Evolutionary conservation across 2,113 vertebrate species (phyloP).

Genomic region (Pollimyrus isidori): DNA sequence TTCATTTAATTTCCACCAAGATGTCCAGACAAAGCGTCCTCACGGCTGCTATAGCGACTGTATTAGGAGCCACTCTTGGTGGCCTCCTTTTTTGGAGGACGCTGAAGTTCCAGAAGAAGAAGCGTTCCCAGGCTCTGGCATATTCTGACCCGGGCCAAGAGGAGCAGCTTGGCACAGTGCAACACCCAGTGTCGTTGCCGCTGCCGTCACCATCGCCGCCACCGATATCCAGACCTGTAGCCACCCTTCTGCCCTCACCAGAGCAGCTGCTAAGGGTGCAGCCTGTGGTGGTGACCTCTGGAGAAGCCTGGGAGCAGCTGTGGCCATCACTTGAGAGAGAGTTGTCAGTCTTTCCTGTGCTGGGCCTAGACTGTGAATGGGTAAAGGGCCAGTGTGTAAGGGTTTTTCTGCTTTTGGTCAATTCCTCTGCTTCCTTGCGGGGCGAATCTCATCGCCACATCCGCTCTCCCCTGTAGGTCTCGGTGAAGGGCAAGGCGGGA

Average conservation of each 20-base stretch:
- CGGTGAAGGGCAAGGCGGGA: conserved; percentile 65
- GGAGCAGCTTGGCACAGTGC: conserved; percentile 12
- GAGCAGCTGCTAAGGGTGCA: conserved; percentile 62
- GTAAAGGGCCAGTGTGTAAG: conserved; percentile 66
- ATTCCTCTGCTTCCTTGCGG: neutral
- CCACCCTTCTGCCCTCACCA: conserved; percentile 41
- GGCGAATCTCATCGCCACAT: neutral
- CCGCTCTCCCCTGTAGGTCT: conserved; percentile 60
- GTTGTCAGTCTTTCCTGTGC: conserved; percentile 70
- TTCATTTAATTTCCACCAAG: neutral
- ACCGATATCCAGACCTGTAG: conserved; percentile 4
- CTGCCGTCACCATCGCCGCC: conserved; percentile 12
- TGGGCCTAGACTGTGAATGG: conserved; percentile 97
- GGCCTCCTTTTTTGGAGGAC: conserved; percentile 78
- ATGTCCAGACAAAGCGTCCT: conserved; percentile 74
- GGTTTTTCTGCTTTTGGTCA: conserved; percentile 20
- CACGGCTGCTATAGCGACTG: conserved; percentile 64
- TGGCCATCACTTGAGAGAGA: conserved; percentile 72
- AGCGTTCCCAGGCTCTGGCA: conserved; percentile 36
- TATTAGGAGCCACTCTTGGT: conserved; percentile 72
- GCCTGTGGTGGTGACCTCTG: conserved; percentile 69
- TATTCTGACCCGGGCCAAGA: conserved; percentile 23
- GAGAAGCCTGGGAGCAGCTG: conserved; percentile 70
- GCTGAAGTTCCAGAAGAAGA: conserved; percentile 42
- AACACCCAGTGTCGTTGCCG: neutral